Percentiles rank a stretch among this genome's conserved stretches.
These are phyloP conservation scores for Graptemys geographica DNA, from an alignment of 2,797 vertebrate species.

Conservation along the genomic window DNA sequence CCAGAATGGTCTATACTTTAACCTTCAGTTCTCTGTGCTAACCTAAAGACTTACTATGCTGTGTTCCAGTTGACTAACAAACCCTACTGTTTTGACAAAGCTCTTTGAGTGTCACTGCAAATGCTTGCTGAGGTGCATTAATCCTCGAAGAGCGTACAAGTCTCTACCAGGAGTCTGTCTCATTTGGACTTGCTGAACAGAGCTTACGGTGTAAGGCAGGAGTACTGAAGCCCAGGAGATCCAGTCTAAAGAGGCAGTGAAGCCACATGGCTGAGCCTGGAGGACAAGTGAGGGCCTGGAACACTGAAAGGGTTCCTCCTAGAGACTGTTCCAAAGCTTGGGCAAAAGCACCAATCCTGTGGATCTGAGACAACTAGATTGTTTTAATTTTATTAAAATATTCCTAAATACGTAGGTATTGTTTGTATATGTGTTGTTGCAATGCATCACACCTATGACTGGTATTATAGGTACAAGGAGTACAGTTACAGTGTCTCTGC, in stretches of 20 bases:
- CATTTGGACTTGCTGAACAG: neutral
- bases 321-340: neutral
- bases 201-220: neutral
- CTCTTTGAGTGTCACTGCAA: neutral
- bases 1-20: neutral
- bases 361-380: neutral
- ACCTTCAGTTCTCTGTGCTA: neutral
- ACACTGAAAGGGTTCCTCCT: neutral
- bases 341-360: neutral
- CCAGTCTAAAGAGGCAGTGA: neutral
- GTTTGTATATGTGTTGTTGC: neutral
- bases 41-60: neutral
- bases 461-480: neutral
- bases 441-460: neutral
- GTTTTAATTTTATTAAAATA: neutral
- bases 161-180: neutral
- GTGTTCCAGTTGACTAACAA: neutral
- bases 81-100: neutral
- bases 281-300: neutral
- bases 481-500: rapidly evolving
- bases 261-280: neutral
- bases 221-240: neutral
- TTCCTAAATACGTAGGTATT: neutral
- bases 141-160: neutral
- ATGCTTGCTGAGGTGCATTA: neutral